phyloP scores from a whole-genome alignment of 2,888 invertebrate species.

The Drosophila testacea region DNA sequence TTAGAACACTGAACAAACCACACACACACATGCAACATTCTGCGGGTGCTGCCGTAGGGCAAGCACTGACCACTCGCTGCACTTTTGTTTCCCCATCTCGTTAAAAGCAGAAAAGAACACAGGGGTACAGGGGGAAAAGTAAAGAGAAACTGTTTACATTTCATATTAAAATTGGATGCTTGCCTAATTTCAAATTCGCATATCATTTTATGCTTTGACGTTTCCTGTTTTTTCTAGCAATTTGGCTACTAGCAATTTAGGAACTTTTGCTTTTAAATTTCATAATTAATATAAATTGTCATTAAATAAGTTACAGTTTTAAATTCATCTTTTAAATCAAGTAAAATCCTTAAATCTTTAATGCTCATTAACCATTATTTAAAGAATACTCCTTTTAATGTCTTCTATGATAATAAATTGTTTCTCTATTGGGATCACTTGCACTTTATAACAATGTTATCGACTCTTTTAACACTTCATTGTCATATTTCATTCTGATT shows the following conservation, averaged over 20 bases:
- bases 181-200: slow-evolving; percentile 37
- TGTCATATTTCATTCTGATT: slow-evolving; percentile 13
- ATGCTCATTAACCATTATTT: too few species aligned
- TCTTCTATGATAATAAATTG: not conserved
- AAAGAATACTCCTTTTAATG: too few species aligned
- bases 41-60: slow-evolving; percentile 6
- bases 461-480: slow-evolving; percentile 35
- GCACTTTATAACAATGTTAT: not conserved
- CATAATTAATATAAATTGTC: too few species aligned
- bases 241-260: not conserved
- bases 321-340: too few species aligned
- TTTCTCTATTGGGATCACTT: not conserved
- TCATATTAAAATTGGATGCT: slow-evolving; percentile 49
- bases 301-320: too few species aligned
- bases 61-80: slow-evolving; percentile 5
- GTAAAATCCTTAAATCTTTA: too few species aligned
- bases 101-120: not conserved
- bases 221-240: not conserved
- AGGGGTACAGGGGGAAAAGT: not conserved
- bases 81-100: not conserved
- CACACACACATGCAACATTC: slow-evolving; percentile 36
- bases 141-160: slow-evolving; percentile 37
- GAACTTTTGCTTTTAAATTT: not conserved
- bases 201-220: slow-evolving; percentile 23
- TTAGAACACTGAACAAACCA: slow-evolving; percentile 59